phyloP scores from a whole-genome alignment of 2,113 vertebrate genomes.

The Pseudopipra pipra region DNA sequence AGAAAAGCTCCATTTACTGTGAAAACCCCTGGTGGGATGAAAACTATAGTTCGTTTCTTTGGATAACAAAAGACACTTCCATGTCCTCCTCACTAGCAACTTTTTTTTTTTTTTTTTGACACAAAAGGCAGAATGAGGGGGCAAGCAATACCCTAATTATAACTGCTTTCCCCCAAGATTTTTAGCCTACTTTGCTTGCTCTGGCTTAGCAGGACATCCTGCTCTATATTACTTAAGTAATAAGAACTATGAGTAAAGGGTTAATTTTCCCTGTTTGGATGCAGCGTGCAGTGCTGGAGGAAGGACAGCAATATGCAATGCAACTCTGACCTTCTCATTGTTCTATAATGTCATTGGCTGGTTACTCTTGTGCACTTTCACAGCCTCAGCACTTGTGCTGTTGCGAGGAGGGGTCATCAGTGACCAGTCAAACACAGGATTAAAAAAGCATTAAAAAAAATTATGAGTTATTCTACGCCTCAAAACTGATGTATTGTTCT shows the following conservation, averaged over 20 bases:
- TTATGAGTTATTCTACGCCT: background rate
- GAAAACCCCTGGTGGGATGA: constrained; percentile 71
- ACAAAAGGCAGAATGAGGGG: constrained; percentile 44
- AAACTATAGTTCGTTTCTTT: constrained; percentile 71
- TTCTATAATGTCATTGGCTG: constrained; percentile 55
- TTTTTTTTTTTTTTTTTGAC: background rate
- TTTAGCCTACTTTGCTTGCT: constrained; percentile 18
- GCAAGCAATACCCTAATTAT: constrained; percentile 50
- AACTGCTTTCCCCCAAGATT: background rate
- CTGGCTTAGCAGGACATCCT: constrained; percentile 19
- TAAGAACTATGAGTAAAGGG: constrained; percentile 25
- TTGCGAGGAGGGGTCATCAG: constrained; percentile 18
- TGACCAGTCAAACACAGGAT: background rate
- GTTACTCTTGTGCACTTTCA: background rate
- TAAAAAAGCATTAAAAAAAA: background rate
- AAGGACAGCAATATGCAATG: constrained; percentile 12
- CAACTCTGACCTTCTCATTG: constrained; percentile 43
- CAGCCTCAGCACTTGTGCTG: constrained; percentile 22
- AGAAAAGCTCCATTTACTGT: constrained; percentile 64
- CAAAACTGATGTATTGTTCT: background rate
- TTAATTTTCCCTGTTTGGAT: constrained; percentile 62
- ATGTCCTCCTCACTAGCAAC: constrained; percentile 50
- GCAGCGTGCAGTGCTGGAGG: background rate
- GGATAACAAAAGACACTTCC: constrained; percentile 73
- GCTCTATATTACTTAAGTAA: background rate